Base-by-base conservation (phyloP, 1,140 invertebrate genomes). In the Nylanderia fulva region DNA sequence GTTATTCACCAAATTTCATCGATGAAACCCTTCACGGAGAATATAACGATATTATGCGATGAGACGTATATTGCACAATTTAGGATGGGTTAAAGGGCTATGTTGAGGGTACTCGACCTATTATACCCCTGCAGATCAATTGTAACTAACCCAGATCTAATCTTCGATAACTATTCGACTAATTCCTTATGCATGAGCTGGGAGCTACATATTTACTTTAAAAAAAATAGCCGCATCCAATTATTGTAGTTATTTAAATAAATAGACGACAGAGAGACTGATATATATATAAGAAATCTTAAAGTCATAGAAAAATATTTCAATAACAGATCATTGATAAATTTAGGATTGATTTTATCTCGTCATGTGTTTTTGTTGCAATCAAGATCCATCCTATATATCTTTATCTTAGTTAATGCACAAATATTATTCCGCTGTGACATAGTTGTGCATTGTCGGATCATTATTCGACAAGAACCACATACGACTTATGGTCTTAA, bases 11-110 rank as follows among this genome's bases (percentile, higher is more conserved):
- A 2, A 36, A 72, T 36, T 36, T 6, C n/a, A 1, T 72, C 27
- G 33, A 24, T 21, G 24, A 13, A 24, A 64, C 15, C 36, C 29
- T 63, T 36, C 3, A 18, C 0, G 1, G 36, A 42, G 33, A 29
- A 61, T 13, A 42, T 60, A 42, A 61, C 5, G 24, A 9, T 3
- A 54, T 76, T 63, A 15, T 21, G n/a, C n/a, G 13, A 52, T 24
- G 9, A 39, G n/a, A 79, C 15, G 3, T 48, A 63, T 76, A 64
- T 77, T 64, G 39, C 33, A 33, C 9, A 69, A 79, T 79, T 68
- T 79, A 54, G 76, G 21, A 39, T 36, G 11, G 63, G 76, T 79
- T 79, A 54, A 79, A 79, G 63, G 76, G 76, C 21, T 33, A 27
- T 27, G 61, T n/a, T 68, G 61, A 64, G 52, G 33, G 6, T 13